phyloP scores from a whole-genome alignment of 1,140 invertebrate species.

The Pinna nobilis region DNA sequence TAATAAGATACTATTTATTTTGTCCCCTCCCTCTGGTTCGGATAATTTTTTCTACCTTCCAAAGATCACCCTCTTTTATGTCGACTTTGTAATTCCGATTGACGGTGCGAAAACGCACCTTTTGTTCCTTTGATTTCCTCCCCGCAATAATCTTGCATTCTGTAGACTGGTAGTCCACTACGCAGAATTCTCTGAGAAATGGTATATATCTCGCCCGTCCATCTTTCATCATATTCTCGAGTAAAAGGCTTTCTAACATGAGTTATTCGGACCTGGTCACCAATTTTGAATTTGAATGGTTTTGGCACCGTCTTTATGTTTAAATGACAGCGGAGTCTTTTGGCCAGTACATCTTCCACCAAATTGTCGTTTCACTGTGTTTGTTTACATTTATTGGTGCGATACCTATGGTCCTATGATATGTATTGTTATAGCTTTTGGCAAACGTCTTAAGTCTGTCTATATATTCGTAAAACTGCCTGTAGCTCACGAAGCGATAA shows the following conservation, averaged over 20 bases:
- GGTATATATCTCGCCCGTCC: conserved; percentile 38
- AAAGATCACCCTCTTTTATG: conserved; percentile 14
- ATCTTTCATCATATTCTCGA: conserved; percentile 35
- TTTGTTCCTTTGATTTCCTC: conserved; percentile 35
- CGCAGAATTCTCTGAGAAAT: conserved; percentile 18
- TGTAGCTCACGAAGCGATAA: too few relatives aligned
- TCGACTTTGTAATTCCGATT: conserved; percentile 39
- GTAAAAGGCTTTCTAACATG: conserved; percentile 34
- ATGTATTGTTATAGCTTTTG: conserved; percentile 21
- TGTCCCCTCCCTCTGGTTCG: conserved; percentile 39
- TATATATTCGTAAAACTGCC: too few relatives aligned
- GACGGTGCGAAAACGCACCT: too few relatives aligned
- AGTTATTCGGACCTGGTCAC: conserved; percentile 31
- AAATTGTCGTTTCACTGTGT: conserved; percentile 12
- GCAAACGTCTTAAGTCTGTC: too few relatives aligned
- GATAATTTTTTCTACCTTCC: conserved; percentile 30
- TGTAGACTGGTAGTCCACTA: conserved; percentile 30
- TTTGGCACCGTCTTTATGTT: conserved; percentile 15
- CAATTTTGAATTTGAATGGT: conserved; percentile 38
- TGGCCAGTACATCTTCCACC: conserved; percentile 32
- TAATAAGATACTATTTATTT: conserved; percentile 41
- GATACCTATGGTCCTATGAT: conserved; percentile 17
- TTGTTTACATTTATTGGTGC: conserved; percentile 11
- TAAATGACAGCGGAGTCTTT: not conserved
- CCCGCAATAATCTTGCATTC: conserved; percentile 12